Evolutionary conservation across 1,140 invertebrate species (phyloP).

Genomic region (Drosophila equinoxialis): DNA sequence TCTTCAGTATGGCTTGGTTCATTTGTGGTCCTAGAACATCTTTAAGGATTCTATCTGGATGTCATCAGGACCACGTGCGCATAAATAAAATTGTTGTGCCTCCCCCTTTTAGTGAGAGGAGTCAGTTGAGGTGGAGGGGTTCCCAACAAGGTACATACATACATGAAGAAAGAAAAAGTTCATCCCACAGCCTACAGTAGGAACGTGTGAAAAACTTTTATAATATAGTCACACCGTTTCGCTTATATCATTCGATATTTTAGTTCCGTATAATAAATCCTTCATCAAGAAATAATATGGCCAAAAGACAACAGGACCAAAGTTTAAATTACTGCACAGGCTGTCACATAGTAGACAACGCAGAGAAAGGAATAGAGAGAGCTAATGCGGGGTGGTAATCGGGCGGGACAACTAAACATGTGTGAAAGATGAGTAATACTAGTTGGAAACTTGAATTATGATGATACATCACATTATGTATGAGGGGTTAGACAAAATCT

Average conservation of each 20-base stretch:
- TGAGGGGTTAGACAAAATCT: background rate
- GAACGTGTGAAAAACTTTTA: slow-evolving; percentile 77
- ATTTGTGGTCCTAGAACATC: slow-evolving; percentile 53
- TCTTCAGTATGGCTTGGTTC: slow-evolving; percentile 46
- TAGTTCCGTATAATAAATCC: slow-evolving; percentile 57
- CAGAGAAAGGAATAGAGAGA: background rate
- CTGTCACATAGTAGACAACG: slow-evolving; percentile 46
- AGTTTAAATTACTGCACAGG: slow-evolving; percentile 79
- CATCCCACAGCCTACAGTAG: slow-evolving; percentile 64
- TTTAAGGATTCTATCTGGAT: slow-evolving; percentile 20
- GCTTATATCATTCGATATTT: slow-evolving; percentile 46
- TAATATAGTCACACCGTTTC: slow-evolving; percentile 72
- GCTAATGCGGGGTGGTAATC: background rate
- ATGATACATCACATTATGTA: slow-evolving; percentile 43
- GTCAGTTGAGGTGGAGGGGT: background rate
- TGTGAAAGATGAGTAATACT: slow-evolving; percentile 60
- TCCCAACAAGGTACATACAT: background rate
- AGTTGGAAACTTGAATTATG: slow-evolving; percentile 59
- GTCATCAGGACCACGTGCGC: slow-evolving; percentile 70
- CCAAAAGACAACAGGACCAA: slow-evolving; percentile 41
- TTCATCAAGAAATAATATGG: slow-evolving; percentile 18
- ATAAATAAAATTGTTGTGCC: slow-evolving; percentile 51
- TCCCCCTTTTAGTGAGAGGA: too few species aligned
- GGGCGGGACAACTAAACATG: slow-evolving; percentile 38
- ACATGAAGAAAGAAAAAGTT: slow-evolving; percentile 61